A percentile compares a stretch with the other conserved stretches of the same genome.
These are phyloP conservation scores for Heliornis fulica DNA, from an alignment of 2,113 vertebrate species.

Conservation along the genomic window DNA sequence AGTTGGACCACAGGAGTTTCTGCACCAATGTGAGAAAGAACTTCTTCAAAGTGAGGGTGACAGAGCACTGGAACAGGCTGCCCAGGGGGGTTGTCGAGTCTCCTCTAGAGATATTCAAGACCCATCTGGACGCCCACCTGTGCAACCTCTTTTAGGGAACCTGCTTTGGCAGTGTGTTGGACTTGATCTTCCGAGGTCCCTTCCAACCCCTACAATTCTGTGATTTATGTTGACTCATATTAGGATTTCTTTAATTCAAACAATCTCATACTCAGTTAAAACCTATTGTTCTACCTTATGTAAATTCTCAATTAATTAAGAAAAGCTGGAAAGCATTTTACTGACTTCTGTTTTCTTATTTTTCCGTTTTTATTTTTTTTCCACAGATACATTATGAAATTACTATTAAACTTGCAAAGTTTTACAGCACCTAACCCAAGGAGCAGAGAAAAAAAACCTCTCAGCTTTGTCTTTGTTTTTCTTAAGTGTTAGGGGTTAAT, in stretches of 20 bases:
- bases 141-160: too few species aligned
- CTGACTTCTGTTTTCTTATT: neutral
- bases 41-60: too few species aligned
- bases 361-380: neutral
- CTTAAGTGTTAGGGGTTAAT: slow-evolving; percentile 74
- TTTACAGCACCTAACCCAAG: neutral
- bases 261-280: neutral
- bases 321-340: slow-evolving; percentile 11
- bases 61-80: too few species aligned
- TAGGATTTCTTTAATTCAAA: neutral
- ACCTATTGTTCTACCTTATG: neutral
- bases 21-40: too few species aligned
- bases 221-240: too few species aligned
- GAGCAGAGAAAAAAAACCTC: neutral
- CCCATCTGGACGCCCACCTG: too few species aligned
- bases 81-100: too few species aligned
- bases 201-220: too few species aligned
- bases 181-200: too few species aligned
- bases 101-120: too few species aligned
- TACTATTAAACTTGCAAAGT: slow-evolving; percentile 10
- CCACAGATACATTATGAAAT: neutral
- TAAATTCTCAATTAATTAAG: neutral
- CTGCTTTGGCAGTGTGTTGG: too few species aligned
- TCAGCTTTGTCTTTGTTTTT: slow-evolving; percentile 46
- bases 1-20: too few species aligned